These are phyloP conservation scores for Plagiodera versicolora DNA, from an alignment of 2,888 invertebrate genomes.

Conservation along the genomic window DNA sequence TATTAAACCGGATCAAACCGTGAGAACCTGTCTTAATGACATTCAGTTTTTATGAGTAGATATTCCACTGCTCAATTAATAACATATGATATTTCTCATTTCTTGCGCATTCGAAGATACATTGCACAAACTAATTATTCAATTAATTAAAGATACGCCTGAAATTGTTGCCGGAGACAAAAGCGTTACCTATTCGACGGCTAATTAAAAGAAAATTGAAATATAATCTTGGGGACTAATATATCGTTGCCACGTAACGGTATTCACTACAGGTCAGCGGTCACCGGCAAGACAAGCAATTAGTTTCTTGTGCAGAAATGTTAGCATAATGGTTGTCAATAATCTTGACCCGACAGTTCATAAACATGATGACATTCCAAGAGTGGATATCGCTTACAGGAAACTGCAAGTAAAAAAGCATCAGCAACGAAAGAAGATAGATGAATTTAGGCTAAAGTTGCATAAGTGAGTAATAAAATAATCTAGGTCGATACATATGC, in stretches of 20 bases:
- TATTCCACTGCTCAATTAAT: not conserved
- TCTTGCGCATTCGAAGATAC: not conserved
- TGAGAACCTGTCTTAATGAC: not conserved
- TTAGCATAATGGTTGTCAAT: conserved; percentile 10
- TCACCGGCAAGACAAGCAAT: conserved; percentile 20
- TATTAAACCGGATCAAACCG: not conserved
- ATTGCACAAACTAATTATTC: not conserved
- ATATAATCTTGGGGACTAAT: conserved; percentile 11
- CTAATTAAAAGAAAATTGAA: conserved; percentile 9
- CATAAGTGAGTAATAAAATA: too few relatives aligned
- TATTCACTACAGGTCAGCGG: conserved; percentile 23
- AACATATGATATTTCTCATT: not conserved
- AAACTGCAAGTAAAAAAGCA: too few relatives aligned
- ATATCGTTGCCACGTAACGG: conserved; percentile 25
- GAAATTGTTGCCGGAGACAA: not conserved
- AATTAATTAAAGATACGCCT: not conserved
- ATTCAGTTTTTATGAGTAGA: not conserved
- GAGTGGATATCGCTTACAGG: too few relatives aligned
- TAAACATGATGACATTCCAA: too few relatives aligned
- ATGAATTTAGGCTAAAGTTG: too few relatives aligned
- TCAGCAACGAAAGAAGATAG: too few relatives aligned
- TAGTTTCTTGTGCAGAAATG: conserved; percentile 21
- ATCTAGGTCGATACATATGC: too few relatives aligned
- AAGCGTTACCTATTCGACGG: not conserved
- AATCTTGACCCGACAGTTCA: not conserved